Percentiles rank a stretch among this genome's conserved stretches.
These are phyloP conservation scores for Sebastolobus alascanus DNA, from an alignment of 2,797 vertebrate species.

Conservation along the genomic window DNA sequence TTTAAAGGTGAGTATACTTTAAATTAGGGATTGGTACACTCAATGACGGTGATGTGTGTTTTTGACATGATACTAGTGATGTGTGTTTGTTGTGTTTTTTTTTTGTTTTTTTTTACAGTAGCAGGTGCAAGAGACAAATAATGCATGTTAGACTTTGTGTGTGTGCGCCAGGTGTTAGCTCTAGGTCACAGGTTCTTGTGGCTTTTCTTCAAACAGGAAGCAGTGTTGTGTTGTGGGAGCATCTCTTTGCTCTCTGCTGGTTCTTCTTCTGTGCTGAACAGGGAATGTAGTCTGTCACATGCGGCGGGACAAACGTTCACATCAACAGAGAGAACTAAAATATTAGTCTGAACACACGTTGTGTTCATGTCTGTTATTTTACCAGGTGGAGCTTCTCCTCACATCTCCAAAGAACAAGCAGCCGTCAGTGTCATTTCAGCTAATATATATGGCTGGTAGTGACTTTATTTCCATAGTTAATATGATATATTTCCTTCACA, in stretches of 20 bases:
- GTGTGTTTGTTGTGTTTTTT: conserved; percentile 6
- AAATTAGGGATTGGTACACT: rapidly evolving
- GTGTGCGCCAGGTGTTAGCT: conserved; percentile 75
- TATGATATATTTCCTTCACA: not conserved
- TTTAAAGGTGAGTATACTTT: too few relatives aligned
- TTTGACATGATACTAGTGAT: not conserved
- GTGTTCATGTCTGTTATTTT: conserved; percentile 24
- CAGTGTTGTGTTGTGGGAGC: conserved; percentile 54
- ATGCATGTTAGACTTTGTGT: conserved; percentile 8
- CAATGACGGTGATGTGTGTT: not conserved
- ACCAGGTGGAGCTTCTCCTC: conserved; percentile 9
- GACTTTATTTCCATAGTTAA: not conserved
- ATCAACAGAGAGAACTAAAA: conserved; percentile 29
- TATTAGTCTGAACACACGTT: conserved; percentile 33
- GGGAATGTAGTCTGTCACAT: conserved; percentile 24
- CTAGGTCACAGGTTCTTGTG: conserved; percentile 77
- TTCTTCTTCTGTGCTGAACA: conserved; percentile 16
- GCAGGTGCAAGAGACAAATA: conserved; percentile 49
- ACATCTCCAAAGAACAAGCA: not conserved
- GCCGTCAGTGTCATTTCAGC: not conserved
- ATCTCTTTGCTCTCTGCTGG: conserved; percentile 27
- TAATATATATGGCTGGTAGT: not conserved
- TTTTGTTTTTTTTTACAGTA: not conserved
- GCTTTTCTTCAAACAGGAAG: conserved; percentile 76
- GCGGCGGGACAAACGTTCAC: not conserved